Base-by-base conservation (phyloP, 2,888 invertebrate genomes). In the Cylloceria caligata region DNA sequence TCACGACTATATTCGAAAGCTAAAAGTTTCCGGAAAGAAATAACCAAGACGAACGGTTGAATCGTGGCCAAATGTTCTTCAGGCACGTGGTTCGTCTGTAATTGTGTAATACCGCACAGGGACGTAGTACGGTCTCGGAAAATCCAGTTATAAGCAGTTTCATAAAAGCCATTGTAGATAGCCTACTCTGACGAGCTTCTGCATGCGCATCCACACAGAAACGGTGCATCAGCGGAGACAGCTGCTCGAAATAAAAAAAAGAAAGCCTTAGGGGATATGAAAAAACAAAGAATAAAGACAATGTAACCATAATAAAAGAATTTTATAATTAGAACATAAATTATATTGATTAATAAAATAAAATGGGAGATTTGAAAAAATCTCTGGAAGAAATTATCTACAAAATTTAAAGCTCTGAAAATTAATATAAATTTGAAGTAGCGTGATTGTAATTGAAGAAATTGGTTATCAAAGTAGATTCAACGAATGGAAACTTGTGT, bases 61-160 rank as follows among this genome's bases (percentile, higher is more conserved):
- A 16, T 52, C 77, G 71, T 60, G 52, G 49, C 64, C 73, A 71
- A 76, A 60, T 34, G 16, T 21, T 78, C 39, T 34, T 24, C 52
- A n/a, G 42, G 19, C 77, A 77, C 77, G 78, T 72, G 72, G 34
- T 36, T 64, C 36, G 42, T 45, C 52, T 24, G 27, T 55, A 16
- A 42, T 60, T 73, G 71, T 64, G 69, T 52, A 80, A 80, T 80
- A 13, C 1, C 47, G 21, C 65, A 45, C n/a, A 45, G 30, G 65
- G 21, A 81, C 67, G 30, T 34, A 72, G 57, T 73, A 52, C 49
- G 68, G 55, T 36, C 81, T 67, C 65, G 67, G 49, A 13, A 19
- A 75, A 84, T 83, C 84, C 73, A 69, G 76, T 84, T 84, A 72
- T 49, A 82, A 80, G 82, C 71, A 64, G 79, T 71, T 76, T 72